Percentiles rank a stretch among this genome's conserved stretches.
Conservation (phyloP, 2,888 invertebrate species). For the Aproaerema taeniolella region DNA sequence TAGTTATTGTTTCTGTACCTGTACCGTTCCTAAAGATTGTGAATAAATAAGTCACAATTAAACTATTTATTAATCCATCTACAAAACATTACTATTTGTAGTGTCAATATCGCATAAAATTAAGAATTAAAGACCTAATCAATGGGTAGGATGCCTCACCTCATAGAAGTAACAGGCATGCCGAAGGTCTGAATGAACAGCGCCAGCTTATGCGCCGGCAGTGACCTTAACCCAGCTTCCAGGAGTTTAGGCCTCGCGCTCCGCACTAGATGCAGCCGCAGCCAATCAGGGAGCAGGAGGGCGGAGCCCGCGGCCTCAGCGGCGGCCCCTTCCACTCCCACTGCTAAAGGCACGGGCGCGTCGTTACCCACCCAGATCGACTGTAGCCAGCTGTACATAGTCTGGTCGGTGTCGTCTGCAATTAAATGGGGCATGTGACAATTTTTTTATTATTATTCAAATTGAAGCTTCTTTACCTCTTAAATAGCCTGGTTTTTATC, state of each 20-base stretch:
- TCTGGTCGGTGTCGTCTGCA: conserved; percentile 66
- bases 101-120: too few species aligned
- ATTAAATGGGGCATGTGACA: too few species aligned
- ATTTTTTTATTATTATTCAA: too few species aligned
- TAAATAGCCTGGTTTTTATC: too few species aligned
- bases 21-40: too few species aligned
- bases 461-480: too few species aligned
- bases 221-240: conserved; percentile 89
- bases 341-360: conserved; percentile 85
- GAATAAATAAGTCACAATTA: too few species aligned
- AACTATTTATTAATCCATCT: too few species aligned
- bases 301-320: conserved; percentile 89
- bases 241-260: conserved; percentile 89
- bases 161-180: conserved; percentile 93
- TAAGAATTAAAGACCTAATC: too few species aligned
- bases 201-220: conserved; percentile 92
- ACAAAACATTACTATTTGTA: too few species aligned
- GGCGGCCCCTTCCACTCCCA: conserved; percentile 80
- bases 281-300: conserved; percentile 94
- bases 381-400: conserved; percentile 82
- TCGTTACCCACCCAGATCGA: conserved; percentile 86
- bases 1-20: too few species aligned
- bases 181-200: conserved; percentile 97
- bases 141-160: too few species aligned
- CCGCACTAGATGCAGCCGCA: conserved; percentile 92